Evolutionary conservation across 2,888 invertebrate species (phyloP).

Genomic region (Nemotelus nigrinus): DNA sequence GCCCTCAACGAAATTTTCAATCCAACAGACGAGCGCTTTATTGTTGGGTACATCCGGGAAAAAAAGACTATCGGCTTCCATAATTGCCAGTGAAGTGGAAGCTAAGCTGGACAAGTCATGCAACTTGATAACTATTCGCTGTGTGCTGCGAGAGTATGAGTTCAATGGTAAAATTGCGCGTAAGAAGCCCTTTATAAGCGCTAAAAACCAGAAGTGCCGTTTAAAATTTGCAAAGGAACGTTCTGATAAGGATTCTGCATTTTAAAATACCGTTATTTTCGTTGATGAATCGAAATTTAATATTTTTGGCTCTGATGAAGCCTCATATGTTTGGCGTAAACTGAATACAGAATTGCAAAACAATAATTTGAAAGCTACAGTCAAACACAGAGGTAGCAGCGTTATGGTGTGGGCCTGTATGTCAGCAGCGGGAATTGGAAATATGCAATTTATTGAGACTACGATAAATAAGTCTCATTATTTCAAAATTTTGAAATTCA

Average conservation of each 20-base stretch:
- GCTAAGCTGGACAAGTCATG: constrained; percentile 6
- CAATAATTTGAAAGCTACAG: no score
- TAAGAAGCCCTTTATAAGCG: constrained; percentile 10
- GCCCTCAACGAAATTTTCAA: no score
- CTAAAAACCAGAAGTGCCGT: neutral
- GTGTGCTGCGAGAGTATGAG: no score
- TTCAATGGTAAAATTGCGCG: neutral
- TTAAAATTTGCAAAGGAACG: constrained; percentile 15
- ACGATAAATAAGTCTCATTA: no score
- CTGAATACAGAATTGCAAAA: no score
- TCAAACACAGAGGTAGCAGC: no score
- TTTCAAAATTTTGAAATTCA: no score
- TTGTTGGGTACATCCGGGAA: neutral
- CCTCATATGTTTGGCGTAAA: no score
- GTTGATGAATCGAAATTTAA: neutral
- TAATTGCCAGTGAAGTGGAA: constrained; percentile 28
- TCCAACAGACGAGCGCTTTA: no score
- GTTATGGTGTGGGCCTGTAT: no score
- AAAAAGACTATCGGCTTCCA: constrained; percentile 23
- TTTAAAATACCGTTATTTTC: constrained; percentile 1
- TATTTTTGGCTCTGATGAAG: no score
- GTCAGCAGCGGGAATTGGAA: neutral
- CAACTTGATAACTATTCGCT: neutral
- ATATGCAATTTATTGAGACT: neutral
- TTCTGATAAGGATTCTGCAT: neutral